Conservation (phyloP, 2,888 invertebrate genomes). For the Agonopterix arenella region DNA sequence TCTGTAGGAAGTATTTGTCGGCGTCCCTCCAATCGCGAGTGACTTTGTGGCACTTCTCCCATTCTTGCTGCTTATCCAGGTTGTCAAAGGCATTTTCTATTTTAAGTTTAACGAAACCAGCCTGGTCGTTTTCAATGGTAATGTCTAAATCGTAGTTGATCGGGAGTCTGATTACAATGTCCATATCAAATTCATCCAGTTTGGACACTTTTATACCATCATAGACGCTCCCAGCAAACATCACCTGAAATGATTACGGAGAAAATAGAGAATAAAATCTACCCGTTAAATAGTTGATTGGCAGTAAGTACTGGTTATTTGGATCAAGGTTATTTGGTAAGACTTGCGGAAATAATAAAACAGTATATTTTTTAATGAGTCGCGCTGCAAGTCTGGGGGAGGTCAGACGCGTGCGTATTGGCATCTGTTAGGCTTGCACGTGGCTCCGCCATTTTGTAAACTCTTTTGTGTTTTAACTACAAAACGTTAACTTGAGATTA, state of each 20-base stretch:
- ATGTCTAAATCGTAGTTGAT: conserved; percentile 56
- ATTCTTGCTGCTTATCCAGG: conserved; percentile 47
- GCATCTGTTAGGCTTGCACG: too few relatives aligned
- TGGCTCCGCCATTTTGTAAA: too few relatives aligned
- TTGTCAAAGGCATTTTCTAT: conserved; percentile 49
- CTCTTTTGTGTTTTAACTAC: too few relatives aligned
- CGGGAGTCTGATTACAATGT: conserved; percentile 74
- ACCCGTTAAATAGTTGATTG: too few relatives aligned
- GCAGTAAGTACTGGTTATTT: too few relatives aligned
- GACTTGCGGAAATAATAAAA: too few relatives aligned
- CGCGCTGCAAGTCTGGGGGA: too few relatives aligned
- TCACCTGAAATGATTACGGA: conserved; percentile 22
- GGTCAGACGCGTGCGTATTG: too few relatives aligned
- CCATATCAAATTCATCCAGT: conserved; percentile 79
- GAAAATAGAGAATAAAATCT: too few relatives aligned
- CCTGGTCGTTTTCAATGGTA: conserved; percentile 47
- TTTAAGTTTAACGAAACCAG: conserved; percentile 65
- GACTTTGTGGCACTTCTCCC: conserved; percentile 53
- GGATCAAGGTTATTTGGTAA: too few relatives aligned
- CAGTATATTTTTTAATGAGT: too few relatives aligned
- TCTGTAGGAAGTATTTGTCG: conserved; percentile 61
- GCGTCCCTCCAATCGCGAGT: conserved; percentile 59
- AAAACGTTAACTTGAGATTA: too few relatives aligned
- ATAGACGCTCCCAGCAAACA: conserved; percentile 78
- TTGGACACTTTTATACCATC: conserved; percentile 77